These are phyloP conservation scores for Pelvicachromis taeniatus DNA, from an alignment of 2,113 vertebrate species.

Conservation along the genomic window DNA sequence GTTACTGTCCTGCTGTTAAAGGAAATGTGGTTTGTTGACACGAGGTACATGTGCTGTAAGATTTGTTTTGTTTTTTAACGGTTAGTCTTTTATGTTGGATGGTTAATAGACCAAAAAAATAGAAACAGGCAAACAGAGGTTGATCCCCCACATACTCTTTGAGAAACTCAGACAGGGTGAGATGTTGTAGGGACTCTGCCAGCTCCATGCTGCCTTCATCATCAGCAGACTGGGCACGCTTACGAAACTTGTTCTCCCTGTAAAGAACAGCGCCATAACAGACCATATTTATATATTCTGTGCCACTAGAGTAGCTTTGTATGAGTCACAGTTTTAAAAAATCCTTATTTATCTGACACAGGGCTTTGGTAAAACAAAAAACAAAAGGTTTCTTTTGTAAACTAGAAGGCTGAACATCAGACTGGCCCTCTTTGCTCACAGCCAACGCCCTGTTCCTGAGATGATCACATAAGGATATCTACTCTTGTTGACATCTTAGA, in stretches of 20 bases:
- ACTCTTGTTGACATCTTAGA: background rate
- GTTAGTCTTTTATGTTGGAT: background rate
- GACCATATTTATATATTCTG: background rate
- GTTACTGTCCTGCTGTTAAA: background rate
- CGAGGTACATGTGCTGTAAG: background rate
- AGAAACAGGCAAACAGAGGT: background rate
- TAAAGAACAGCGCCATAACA: conserved; percentile 44
- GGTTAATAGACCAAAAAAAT: too few relatives aligned
- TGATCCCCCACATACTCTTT: conserved; percentile 75
- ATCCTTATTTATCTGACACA: background rate
- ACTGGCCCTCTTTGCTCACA: background rate
- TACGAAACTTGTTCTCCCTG: conserved; percentile 76
- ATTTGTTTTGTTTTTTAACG: background rate
- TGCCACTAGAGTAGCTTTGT: background rate
- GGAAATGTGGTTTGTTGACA: background rate
- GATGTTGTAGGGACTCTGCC: conserved; percentile 76
- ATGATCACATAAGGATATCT: background rate
- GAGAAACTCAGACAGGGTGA: conserved; percentile 80
- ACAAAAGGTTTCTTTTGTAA: background rate
- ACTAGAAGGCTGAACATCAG: background rate
- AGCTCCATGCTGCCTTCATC: conserved; percentile 72
- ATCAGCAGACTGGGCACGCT: conserved; percentile 75
- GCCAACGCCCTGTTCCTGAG: background rate
- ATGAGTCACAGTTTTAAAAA: background rate
- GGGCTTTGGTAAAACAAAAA: background rate